Conservation (phyloP, 2,113 vertebrate species). For the Sinocyclocheilus maitianheensis region DNA sequence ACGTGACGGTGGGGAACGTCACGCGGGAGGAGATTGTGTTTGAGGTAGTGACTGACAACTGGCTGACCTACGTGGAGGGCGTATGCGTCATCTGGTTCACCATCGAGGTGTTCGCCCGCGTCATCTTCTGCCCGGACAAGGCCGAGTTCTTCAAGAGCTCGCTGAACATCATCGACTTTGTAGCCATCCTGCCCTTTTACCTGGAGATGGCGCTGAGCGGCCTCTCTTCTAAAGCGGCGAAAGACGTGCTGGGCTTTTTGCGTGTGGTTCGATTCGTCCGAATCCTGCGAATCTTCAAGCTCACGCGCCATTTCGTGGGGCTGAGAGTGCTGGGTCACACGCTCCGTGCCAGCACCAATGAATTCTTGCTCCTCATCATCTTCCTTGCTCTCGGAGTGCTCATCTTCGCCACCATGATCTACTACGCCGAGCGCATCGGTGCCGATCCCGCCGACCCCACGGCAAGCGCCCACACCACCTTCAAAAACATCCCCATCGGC, state of each 20-base stretch:
- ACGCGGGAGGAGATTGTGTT: slow-evolving; percentile 82
- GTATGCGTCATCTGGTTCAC: slow-evolving; percentile 98
- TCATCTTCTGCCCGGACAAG: slow-evolving; percentile 94
- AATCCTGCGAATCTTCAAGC: slow-evolving; percentile 93
- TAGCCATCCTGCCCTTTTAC: slow-evolving; percentile 95
- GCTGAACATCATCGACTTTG: slow-evolving; percentile 96
- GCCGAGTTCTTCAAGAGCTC: slow-evolving; percentile 90
- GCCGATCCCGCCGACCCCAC: slow-evolving; percentile 85
- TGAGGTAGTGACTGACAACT: slow-evolving; percentile 90
- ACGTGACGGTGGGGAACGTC: slow-evolving; percentile 70
- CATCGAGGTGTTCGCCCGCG: slow-evolving; percentile 91
- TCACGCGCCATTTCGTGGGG: slow-evolving; percentile 92
- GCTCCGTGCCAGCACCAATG: slow-evolving; percentile 89
- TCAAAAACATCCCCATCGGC: slow-evolving; percentile 99
- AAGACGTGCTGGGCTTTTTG: slow-evolving; percentile 91
- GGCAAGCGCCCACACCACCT: slow-evolving; percentile 86
- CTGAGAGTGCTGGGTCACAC: slow-evolving; percentile 91
- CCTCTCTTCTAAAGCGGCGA: slow-evolving; percentile 91
- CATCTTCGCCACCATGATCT: slow-evolving; percentile 99
- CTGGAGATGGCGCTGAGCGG: slow-evolving; percentile 88
- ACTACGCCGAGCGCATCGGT: slow-evolving; percentile 93
- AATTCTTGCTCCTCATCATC: slow-evolving; percentile 93
- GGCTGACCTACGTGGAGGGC: slow-evolving; percentile 95
- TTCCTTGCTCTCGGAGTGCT: slow-evolving; percentile 94
- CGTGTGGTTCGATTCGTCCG: slow-evolving; percentile 90